These are phyloP conservation scores for Silurus asotus DNA, from an alignment of 2,113 vertebrate genomes.

Conservation along the genomic window DNA sequence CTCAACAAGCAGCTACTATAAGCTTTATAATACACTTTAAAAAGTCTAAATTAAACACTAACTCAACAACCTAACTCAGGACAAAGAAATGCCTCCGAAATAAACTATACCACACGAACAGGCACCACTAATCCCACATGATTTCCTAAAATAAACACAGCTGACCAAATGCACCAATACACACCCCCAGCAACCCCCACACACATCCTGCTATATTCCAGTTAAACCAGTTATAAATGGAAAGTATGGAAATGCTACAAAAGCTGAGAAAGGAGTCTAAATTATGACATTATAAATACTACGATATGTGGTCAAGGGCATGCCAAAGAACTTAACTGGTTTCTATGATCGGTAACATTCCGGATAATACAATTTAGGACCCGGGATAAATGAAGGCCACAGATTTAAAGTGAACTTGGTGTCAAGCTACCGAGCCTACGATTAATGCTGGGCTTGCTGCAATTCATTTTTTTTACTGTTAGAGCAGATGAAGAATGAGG, in stretches of 20 bases:
- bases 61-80: background rate
- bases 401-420: background rate
- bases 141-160: slow-evolving; percentile 10
- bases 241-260: background rate
- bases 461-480: background rate
- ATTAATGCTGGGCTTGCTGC: background rate
- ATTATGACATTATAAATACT: too few species aligned
- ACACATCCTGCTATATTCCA: background rate
- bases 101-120: background rate
- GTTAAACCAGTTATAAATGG: too few species aligned
- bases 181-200: background rate
- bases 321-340: background rate
- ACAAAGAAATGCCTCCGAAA: background rate
- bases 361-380: background rate
- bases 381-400: background rate
- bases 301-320: too few species aligned
- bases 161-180: slow-evolving; percentile 6
- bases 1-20: too few species aligned
- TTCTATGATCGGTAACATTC: background rate
- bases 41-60: too few species aligned
- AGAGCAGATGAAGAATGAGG: background rate
- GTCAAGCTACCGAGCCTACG: background rate
- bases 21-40: too few species aligned
- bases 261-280: background rate
- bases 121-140: background rate